Evolutionary conservation across 2,888 invertebrate species (phyloP), one percentile per base, ranked within the genome.

Genomic region (Hypolimnas misippus): DNA sequence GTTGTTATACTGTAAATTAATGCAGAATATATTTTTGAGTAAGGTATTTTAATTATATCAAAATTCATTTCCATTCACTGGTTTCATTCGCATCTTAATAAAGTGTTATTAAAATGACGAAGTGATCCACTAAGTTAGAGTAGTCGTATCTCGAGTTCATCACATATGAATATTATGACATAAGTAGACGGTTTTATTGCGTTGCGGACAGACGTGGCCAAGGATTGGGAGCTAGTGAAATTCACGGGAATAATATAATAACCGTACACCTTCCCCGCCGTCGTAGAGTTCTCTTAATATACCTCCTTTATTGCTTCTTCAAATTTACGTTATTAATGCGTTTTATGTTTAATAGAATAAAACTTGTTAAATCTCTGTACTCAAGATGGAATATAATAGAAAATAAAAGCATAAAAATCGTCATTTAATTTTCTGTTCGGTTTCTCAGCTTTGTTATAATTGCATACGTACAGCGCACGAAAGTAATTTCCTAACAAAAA

Each of bases 131-230:
- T 71, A 79, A 83, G 76, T 84, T 77, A 81, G 76, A 76, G 73
- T 76, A 76, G 78, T 77, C 74, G 80, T 81, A 81, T 80, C 70
- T 72, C 69, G 74, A 79, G 80, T 84, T 81, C 83, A 85, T 86
- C 85, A 82, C 83, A 85, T 83, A 87, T 89, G 87, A 86, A 86
- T 85, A 87, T 87, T 85, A 89, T 84, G 83, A 81, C 79, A 86
- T 83, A 86, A 87, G 81, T 78, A 76, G 79, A 80, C 79, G 74
- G 77, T 85, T 89, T 89, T 89, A 89, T 89, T 89, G 84, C 89
- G 58, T 65, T 77, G 73, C 83, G 81, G 85, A 84, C 87, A 79
- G 85, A 87, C 84, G 84, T 80, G 81, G 82, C 82, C 81, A 80
- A 81, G 84, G 81, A 84, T 84, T 82, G 80, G 78, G 76, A 75